phyloP scores from a whole-genome alignment of 2,888 invertebrate species.

The Amiota communis region DNA sequence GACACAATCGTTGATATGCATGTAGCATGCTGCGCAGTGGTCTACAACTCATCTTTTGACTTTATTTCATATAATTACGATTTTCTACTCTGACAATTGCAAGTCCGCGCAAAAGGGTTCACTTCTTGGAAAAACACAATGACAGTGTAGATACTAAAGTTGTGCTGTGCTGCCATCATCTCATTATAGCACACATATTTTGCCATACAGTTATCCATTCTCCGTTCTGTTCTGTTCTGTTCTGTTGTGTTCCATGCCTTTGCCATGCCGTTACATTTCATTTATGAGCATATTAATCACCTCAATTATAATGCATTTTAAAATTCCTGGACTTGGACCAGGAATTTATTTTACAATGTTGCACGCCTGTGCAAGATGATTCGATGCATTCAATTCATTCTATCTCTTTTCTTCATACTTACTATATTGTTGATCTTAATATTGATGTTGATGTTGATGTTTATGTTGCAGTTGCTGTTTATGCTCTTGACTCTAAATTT shows the following conservation, averaged over 20 bases:
- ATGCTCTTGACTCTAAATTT: background rate
- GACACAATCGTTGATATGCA: background rate
- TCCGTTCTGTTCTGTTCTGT: background rate
- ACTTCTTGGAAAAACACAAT: slow-evolving; percentile 19
- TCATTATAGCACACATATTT: no score
- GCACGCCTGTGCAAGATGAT: slow-evolving; percentile 9
- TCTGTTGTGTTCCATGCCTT: background rate
- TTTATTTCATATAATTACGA: background rate
- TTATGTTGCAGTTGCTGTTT: background rate
- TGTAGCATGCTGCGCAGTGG: slow-evolving; percentile 10
- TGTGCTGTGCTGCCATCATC: background rate
- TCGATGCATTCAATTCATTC: background rate
- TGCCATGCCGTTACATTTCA: slow-evolving; percentile 30
- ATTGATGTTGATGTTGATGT: background rate
- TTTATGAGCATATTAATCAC: slow-evolving; percentile 63
- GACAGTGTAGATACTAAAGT: background rate
- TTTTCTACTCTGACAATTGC: background rate
- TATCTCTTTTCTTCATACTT: background rate
- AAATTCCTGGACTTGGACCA: slow-evolving; percentile 54
- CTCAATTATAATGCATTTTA: slow-evolving; percentile 66
- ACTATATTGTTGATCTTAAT: background rate
- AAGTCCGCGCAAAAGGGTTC: slow-evolving; percentile 3
- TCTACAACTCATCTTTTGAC: background rate
- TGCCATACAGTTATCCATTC: background rate
- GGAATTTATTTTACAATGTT: slow-evolving; percentile 23